These are phyloP conservation scores for Nephrotoma guestfalica DNA, from an alignment of 2,888 invertebrate species.

Conservation along the genomic window DNA sequence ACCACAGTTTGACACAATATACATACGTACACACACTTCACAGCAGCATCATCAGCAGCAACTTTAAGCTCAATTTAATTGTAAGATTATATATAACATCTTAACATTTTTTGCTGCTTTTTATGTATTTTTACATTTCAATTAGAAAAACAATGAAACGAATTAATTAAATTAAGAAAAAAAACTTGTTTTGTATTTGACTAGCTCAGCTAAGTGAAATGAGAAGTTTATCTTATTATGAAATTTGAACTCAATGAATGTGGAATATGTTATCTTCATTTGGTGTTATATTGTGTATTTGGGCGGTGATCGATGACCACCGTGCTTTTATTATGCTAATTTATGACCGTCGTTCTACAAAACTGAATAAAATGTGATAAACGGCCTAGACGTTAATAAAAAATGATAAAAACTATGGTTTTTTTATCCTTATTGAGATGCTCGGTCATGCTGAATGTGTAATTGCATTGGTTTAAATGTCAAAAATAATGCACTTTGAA, in stretches of 20 bases:
- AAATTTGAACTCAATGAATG: background rate
- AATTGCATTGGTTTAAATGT: too few species aligned
- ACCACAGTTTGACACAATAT: background rate
- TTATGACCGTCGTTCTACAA: too few species aligned
- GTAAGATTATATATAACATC: background rate
- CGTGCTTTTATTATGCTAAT: too few species aligned
- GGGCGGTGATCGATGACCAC: too few species aligned
- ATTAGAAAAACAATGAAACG: background rate
- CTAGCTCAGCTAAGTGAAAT: background rate
- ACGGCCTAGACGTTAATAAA: too few species aligned
- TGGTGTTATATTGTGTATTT: background rate
- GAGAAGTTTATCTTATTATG: background rate
- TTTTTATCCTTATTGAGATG: too few species aligned
- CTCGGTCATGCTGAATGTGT: too few species aligned
- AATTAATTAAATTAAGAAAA: background rate
- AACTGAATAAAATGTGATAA: too few species aligned
- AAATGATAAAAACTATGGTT: too few species aligned
- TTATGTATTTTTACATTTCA: background rate
- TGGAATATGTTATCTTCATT: background rate
- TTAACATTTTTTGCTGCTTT: background rate
- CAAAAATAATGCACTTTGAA: too few species aligned
- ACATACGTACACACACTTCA: background rate
- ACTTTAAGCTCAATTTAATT: background rate
- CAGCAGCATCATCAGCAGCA: background rate
- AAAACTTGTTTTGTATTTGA: background rate